A percentile compares a stretch with the other conserved stretches of the same genome.
Evolutionary conservation across 2,113 vertebrate genomes (phyloP).

Genomic region (Tachysurus vachellii): DNA sequence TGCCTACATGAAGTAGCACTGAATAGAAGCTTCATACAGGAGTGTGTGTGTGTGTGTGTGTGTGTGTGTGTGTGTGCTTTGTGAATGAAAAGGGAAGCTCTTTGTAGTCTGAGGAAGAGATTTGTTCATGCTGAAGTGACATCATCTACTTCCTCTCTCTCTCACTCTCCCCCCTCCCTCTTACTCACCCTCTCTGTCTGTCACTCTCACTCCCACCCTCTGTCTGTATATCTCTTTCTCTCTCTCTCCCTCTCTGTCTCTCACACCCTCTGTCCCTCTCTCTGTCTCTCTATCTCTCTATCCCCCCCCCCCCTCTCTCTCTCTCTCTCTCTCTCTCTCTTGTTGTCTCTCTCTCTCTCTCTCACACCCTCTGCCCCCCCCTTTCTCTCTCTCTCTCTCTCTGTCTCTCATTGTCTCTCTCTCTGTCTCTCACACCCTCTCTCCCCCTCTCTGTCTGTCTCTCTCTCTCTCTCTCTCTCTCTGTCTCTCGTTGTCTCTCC

Average conservation of each 20-base stretch:
- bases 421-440: neutral
- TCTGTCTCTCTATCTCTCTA: neutral
- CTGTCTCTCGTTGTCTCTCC: no score
- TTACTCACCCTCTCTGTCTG: neutral
- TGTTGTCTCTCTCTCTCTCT: neutral
- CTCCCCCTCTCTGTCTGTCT: neutral
- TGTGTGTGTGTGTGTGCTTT: conserved; percentile 28
- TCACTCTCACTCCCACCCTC: no score
- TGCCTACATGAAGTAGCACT: neutral
- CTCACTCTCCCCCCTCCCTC: neutral
- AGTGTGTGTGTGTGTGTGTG: neutral
- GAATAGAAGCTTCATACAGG: conserved; percentile 18
- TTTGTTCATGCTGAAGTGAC: conserved; percentile 28
- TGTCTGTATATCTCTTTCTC: no score
- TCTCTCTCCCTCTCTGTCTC: conserved; percentile 34
- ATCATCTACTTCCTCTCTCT: conserved; percentile 14
- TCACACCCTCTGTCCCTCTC: neutral
- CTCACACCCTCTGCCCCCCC: no score
- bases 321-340: conserved; percentile 28
- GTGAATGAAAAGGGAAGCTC: conserved; percentile 39
- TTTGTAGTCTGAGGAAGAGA: conserved; percentile 30
- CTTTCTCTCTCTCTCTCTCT: neutral
- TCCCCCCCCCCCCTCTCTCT: neutral
- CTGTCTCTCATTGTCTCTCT: neutral
- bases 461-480: neutral